Conservation (phyloP, 2,888 invertebrate genomes). For the Cosmia pyralina region DNA sequence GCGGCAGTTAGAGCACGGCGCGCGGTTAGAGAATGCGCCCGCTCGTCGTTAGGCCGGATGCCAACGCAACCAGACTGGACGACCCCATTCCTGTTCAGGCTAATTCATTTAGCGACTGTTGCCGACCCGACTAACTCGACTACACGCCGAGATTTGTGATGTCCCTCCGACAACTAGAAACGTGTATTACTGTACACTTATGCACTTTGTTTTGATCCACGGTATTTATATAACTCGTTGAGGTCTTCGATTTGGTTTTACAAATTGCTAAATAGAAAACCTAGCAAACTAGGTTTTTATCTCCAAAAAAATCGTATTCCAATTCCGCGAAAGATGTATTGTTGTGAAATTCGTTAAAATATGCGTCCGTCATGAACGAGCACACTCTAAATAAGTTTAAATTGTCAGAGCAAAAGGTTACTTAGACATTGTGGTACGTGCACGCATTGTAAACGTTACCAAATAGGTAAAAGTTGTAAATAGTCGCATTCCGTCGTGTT, state of each 20-base stretch:
- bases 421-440: conserved; percentile 79
- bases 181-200: conserved; percentile 28
- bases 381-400: conserved; percentile 61
- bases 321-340: conserved; percentile 13
- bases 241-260: not conserved
- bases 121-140: conserved; percentile 69
- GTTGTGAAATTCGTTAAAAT: conserved; percentile 23
- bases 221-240: conserved; percentile 3
- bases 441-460: conserved; percentile 86
- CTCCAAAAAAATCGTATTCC: not conserved
- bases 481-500: conserved; percentile 87
- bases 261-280: conserved; percentile 21
- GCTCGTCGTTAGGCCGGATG: conserved; percentile 89
- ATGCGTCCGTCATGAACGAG: conserved; percentile 54
- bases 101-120: conserved; percentile 87
- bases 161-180: conserved; percentile 45
- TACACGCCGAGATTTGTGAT: conserved; percentile 66
- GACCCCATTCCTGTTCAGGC: conserved; percentile 88
- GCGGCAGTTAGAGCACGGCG: conserved; percentile 65
- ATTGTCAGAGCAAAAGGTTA: conserved; percentile 78
- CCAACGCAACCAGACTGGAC: conserved; percentile 89
- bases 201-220: conserved; percentile 24
- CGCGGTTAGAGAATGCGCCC: conserved; percentile 82
- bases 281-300: not conserved
- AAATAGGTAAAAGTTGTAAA: conserved; percentile 89